Conservation (phyloP, 2,797 vertebrate species). For the Pipistrellus nathusii region DNA sequence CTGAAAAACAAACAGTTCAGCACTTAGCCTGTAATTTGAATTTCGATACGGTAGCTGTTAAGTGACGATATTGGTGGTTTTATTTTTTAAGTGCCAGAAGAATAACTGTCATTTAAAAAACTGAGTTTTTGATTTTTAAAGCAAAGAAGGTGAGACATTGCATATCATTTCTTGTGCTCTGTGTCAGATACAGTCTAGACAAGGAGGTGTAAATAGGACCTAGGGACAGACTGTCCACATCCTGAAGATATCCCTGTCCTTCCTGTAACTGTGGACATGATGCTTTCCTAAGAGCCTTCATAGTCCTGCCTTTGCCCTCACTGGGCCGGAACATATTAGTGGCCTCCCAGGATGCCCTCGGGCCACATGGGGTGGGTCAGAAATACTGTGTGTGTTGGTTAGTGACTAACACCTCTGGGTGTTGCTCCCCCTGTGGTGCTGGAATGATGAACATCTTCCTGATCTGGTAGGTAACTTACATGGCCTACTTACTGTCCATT, state of each 20-base stretch:
- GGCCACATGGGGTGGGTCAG: not conserved
- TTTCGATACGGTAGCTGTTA: not conserved
- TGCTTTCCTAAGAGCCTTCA: not conserved
- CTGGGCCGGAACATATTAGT: rapidly evolving
- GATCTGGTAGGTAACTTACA: not conserved
- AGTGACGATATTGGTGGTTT: not conserved
- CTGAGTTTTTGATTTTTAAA: not conserved
- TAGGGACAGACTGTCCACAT: not conserved
- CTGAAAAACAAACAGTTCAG: not conserved
- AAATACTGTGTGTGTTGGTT: rapidly evolving
- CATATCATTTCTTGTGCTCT: rapidly evolving
- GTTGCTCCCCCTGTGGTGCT: rapidly evolving
- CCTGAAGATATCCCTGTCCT: not conserved
- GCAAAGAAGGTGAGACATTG: not conserved
- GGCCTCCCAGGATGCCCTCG: not conserved
- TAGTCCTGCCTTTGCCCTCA: not conserved
- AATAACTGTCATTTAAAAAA: not conserved
- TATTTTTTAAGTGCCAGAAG: not conserved
- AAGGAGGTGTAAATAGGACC: not conserved
- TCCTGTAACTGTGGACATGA: not conserved
- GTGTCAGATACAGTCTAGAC: rapidly evolving
- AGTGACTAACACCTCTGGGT: not conserved
- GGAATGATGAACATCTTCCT: not conserved
- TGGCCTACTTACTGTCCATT: rapidly evolving
- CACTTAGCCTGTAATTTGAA: not conserved